Conservation (phyloP, 2,888 invertebrate genomes). For the Polia nebulosa region DNA sequence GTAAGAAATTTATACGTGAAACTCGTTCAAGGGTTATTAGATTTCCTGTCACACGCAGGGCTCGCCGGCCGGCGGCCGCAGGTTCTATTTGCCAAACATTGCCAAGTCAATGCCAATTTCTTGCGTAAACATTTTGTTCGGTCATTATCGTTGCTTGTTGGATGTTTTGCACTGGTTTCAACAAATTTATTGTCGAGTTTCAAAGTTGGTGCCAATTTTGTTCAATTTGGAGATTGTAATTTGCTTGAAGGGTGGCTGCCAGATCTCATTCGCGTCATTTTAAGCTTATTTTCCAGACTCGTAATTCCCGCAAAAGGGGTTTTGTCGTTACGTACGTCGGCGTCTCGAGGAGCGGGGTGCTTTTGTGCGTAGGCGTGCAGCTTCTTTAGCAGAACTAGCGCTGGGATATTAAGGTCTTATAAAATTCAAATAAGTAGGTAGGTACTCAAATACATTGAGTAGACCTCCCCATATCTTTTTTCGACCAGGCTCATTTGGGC, state of each 20-base stretch:
- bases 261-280: constrained; percentile 64
- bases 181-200: constrained; percentile 64
- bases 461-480: not conserved
- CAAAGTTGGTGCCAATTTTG: constrained; percentile 65
- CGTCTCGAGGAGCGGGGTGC: constrained; percentile 40
- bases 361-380: constrained; percentile 56
- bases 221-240: constrained; percentile 66
- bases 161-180: constrained; percentile 72
- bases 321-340: constrained; percentile 57
- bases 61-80: constrained; percentile 77
- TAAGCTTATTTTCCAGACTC: constrained; percentile 67
- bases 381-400: constrained; percentile 31
- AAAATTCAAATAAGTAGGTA: constrained; percentile 24
- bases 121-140: constrained; percentile 84
- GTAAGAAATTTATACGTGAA: constrained; percentile 82
- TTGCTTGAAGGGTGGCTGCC: constrained; percentile 64
- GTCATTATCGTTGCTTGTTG: constrained; percentile 82
- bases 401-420: constrained; percentile 42
- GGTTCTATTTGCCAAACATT: constrained; percentile 86
- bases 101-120: constrained; percentile 83
- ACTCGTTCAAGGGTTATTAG: constrained; percentile 86
- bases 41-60: constrained; percentile 87
- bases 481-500: not conserved
- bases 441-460: constrained; percentile 7
- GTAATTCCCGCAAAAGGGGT: constrained; percentile 60